Base-by-base conservation (phyloP, 2,888 invertebrate species). In the Trissolcus japonicus region DNA sequence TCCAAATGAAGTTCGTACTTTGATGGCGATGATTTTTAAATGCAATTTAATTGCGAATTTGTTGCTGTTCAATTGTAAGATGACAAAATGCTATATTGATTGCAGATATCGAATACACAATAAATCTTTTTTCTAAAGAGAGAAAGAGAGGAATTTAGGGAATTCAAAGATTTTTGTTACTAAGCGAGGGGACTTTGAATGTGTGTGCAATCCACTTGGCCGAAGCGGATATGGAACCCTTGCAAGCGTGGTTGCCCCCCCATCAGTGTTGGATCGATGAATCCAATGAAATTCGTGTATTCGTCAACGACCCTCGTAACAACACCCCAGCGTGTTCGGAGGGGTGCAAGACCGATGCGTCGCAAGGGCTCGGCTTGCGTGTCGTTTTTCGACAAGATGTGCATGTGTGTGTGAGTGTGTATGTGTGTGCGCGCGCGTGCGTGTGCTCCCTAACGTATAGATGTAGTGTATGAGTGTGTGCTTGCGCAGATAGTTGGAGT, bases 231-330 rank as follows among this genome's bases (percentile, higher is more conserved):
- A 19, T 7, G 35, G 57, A 16, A 59, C 53, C 57, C 62, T 43
- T 4, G 40, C 35, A 35, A 9, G 48, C 17, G 51, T 51, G 17
- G 46, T 46, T 43, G 14, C 55, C 73, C 71, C 72, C 61, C n/a
- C 17, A 9, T 17, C 48, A 11, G 25, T 50, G 67, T 14, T 53
- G 59, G 75, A 75, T 75, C 75, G 75, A 75, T 75, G 75, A 75
- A 75, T 75, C 75, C 75, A 75, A 75, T 75, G 75, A 63, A 67
- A 75, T 63, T 75, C 75, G 75, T 68, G 63, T 59, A 75, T 75
- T 75, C 57, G 51, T 50, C 55, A 59, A 14, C 57, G 59, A 62
- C 74, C 74, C 74, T 74, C 62, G 74, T 41, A 59, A 72, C 65
- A 54, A 65, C 56, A 66, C 60, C 61, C 54, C 72, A 17, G 60